Conservation (phyloP, 2,113 vertebrate species). For the human region DNA sequence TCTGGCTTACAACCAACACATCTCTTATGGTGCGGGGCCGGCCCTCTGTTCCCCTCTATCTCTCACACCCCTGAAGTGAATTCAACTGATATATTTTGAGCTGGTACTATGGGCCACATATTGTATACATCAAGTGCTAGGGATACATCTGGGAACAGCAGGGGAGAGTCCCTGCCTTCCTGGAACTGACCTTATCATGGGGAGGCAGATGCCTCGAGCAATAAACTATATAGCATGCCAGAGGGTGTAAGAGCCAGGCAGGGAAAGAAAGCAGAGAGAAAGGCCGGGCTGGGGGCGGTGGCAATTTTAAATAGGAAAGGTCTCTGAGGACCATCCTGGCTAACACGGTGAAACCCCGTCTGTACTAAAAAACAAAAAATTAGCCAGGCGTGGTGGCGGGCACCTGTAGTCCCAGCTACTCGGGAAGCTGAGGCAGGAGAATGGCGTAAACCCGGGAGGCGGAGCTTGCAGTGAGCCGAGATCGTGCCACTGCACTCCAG, state of each 20-base stretch:
- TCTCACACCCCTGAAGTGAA: neutral
- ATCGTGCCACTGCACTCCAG: too few relatives aligned
- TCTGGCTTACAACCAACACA: neutral
- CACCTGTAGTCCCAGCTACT: too few relatives aligned
- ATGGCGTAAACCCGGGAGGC: too few relatives aligned
- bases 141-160: neutral
- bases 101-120: neutral
- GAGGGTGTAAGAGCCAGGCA: too few relatives aligned
- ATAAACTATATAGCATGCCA: fast-evolving
- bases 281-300: fast-evolving
- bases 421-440: too few relatives aligned
- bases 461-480: too few relatives aligned
- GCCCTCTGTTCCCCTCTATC: neutral
- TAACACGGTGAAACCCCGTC: too few relatives aligned
- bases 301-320: neutral
- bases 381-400: too few relatives aligned
- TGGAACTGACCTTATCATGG: neutral
- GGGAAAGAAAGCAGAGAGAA: neutral
- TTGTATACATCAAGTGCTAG: too few relatives aligned
- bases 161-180: neutral
- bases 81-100: neutral
- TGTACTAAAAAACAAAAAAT: too few relatives aligned
- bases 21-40: too few relatives aligned
- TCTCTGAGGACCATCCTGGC: too few relatives aligned
- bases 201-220: neutral